Evolutionary conservation across 2,113 vertebrate genomes (phyloP).

Genomic region (Mastomys natalensis): DNA sequence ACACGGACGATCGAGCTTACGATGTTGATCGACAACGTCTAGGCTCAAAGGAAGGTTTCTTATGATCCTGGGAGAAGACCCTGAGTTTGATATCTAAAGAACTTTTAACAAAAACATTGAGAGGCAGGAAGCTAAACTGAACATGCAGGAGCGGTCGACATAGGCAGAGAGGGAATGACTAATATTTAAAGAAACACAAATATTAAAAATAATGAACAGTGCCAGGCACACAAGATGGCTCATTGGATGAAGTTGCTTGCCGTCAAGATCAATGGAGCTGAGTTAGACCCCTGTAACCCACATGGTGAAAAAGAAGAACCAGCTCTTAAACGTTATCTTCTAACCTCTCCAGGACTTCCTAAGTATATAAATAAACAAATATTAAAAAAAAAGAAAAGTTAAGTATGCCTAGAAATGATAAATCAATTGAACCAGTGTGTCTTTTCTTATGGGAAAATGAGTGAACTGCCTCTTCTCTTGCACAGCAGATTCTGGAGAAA

Average conservation of each 20-base stretch:
- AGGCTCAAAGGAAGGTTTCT: neutral
- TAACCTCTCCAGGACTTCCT: neutral
- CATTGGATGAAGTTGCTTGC: no score
- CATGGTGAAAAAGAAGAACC: neutral
- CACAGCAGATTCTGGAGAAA: neutral
- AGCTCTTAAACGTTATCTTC: neutral
- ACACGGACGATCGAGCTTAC: neutral
- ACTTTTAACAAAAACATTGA: neutral
- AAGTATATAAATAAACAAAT: neutral
- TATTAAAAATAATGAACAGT: neutral
- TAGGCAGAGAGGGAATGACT: neutral
- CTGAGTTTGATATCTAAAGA: neutral
- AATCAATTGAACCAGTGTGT: neutral
- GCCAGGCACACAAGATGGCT: no score
- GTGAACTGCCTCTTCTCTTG: neutral
- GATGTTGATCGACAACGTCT: neutral
- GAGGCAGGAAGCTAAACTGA: neutral
- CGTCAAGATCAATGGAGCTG: neutral
- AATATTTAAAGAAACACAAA: conserved; percentile 24
- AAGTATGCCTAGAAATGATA: neutral
- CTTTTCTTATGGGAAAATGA: neutral
- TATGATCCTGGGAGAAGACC: neutral
- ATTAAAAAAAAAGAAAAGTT: neutral
- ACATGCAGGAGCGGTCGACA: neutral
- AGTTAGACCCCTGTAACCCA: neutral